These are phyloP conservation scores for Drosophila trichaetosa DNA, from an alignment of 2,888 invertebrate genomes.

Conservation along the genomic window DNA sequence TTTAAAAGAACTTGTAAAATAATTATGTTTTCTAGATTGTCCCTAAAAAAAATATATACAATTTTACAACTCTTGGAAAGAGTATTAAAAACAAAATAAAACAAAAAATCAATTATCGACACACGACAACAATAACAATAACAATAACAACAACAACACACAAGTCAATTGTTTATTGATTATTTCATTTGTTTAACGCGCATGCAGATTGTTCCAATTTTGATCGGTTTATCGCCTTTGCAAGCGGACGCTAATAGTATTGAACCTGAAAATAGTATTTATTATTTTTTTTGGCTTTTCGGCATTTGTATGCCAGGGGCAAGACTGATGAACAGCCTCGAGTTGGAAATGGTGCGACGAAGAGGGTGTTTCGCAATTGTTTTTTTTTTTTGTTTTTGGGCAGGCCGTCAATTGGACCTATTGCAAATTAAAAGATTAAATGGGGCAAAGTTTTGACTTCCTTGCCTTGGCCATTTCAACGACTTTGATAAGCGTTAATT, in stretches of 20 bases:
- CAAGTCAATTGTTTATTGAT: slow-evolving; percentile 49
- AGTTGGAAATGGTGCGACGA: neutral
- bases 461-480: slow-evolving; percentile 55
- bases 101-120: slow-evolving; percentile 26
- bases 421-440: slow-evolving; percentile 46
- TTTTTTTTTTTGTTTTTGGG: slow-evolving; percentile 17
- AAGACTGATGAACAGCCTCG: slow-evolving; percentile 43
- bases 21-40: too few relatives aligned
- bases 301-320: slow-evolving; percentile 66
- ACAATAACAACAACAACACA: neutral
- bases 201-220: slow-evolving; percentile 70
- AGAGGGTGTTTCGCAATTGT: neutral
- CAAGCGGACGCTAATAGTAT: slow-evolving; percentile 72
- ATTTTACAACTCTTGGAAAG: neutral
- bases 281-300: slow-evolving; percentile 4
- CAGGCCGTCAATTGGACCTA: slow-evolving; percentile 42
- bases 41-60: neutral
- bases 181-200: slow-evolving; percentile 55
- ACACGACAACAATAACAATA: slow-evolving; percentile 20
- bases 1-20: neutral
- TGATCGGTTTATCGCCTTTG: slow-evolving; percentile 72
- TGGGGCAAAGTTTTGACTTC: slow-evolving; percentile 40
- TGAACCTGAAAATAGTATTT: slow-evolving; percentile 61
- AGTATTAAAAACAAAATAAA: slow-evolving; percentile 6
- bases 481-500: slow-evolving; percentile 51